Base-by-base conservation (phyloP, 2,888 invertebrate genomes). In the Eupithecia subumbrata region DNA sequence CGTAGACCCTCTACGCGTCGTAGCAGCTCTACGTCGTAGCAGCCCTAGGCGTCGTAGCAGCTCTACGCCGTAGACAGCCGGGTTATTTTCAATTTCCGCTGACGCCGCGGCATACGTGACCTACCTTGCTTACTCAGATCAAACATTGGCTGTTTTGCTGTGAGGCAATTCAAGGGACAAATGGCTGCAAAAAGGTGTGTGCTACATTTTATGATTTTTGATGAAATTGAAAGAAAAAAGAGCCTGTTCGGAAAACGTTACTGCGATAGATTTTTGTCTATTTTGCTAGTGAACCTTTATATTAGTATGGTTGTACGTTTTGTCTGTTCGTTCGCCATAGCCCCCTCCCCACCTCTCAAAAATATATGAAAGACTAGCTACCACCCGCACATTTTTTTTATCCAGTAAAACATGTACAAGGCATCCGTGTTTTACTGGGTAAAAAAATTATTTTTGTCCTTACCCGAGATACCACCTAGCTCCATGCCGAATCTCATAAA, bases 11-110 rank as follows among this genome's bases (percentile, higher is more conserved):
- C 68, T 43, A 68, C 40, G 68, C 37, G 16, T 22, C 68, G 68
- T 68, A 68, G 68, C 43, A 45, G 43, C n/a, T 40, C 68, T 43
- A 68, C 37, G 16, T 22, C 68, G 68, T 68, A 68, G 68, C 43
- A 45, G 43, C n/a, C 40, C 67, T 43, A 68, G 22, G 67, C 37
- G 16, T 22, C 68, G 68, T 68, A 68, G 68, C 43, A 45, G 43
- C n/a, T 40, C 68, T 68, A 68, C 68, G 43, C 14, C 68, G 68
- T 43, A 68, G 68, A 43, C 68, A 40, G 1, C 5, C 40, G 66
- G 18, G 37, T 68, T 37, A 40, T 68, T 68, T 68, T 43, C 25
- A 25, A 45, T 45, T 14, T 37, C 11, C 43, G 68, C 68, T 45
- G 68, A 43, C 43, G 22, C 14, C n/a, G 12, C n/a, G 34, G 18